Evolutionary conservation across 2,888 invertebrate genomes (phyloP), one percentile per base, ranked within the genome.

Genomic region (Eugnorisma glareosa): DNA sequence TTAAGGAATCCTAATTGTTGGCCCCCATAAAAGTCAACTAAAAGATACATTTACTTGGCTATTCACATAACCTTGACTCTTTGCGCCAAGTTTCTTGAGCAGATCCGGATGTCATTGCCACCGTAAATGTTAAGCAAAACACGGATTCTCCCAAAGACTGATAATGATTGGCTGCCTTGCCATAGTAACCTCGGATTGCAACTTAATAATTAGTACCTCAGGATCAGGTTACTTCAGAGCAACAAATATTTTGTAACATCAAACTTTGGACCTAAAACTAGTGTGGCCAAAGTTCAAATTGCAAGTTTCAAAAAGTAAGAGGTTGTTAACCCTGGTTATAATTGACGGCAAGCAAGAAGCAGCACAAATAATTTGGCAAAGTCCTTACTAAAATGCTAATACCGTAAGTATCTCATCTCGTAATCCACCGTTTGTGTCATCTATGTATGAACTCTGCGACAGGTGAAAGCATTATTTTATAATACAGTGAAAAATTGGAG

Each of bases 321-420:
- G 81, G 82, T 66, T 66, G 71, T 57, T 66, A 43, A 77, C 82
- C 72, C 59, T 81, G 77, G n/a, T 18, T 35, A 40, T 37, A 10
- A 31, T 24, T 68, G 71, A 76, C 21, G 57, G 35, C 31, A 24
- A 67, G 5, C 59, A 59, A 77, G n/a, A 68, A 71, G 31, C 11
- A 45, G 18, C 67, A 40, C 18, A 57, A 18, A 54, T 45, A n/a
- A 54, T 40, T 61, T 69, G 31, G 7, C 8, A 8, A 61, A 48
- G 51, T 57, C 57, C 48, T 64, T 68, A 73, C 6, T 48, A n/a
- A 24, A 63, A 79, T 73, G 37, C 15, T 45, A 77, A 63, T 77
- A n/a, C 4, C 1, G 4, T 43, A 61, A 51, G 10, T 31, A 35
- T 0, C 10, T 31, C 21, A 31, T 59, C 59, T 28, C n/a, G 15